phyloP scores from a whole-genome alignment of 2,797 vertebrate species.

The Phyllotis vaccarum region DNA sequence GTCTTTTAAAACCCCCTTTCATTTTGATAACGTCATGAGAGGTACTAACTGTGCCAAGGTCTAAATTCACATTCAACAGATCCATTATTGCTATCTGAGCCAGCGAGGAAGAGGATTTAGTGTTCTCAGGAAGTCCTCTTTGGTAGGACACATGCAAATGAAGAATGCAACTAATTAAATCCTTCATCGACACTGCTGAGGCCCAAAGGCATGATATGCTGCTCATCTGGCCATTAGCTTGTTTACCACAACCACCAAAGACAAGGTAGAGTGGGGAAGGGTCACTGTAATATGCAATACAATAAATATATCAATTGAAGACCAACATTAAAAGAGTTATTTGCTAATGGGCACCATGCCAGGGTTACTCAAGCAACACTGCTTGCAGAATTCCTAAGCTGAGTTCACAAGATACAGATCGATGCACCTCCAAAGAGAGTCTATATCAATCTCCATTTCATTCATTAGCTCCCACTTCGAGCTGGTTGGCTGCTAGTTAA shows the following conservation, averaged over 20 bases:
- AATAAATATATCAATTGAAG: conserved; percentile 90
- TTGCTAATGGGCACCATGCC: conserved; percentile 91
- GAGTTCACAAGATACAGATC: conserved; percentile 92
- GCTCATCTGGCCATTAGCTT: conserved; percentile 75
- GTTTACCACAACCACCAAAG: conserved; percentile 78
- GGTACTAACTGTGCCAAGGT: background rate
- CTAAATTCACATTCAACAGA: conserved; percentile 53
- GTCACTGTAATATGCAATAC: conserved; percentile 84
- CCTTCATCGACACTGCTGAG: conserved; percentile 60
- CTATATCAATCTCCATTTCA: conserved; percentile 93
- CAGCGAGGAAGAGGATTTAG: conserved; percentile 21
- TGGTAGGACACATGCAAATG: conserved; percentile 71
- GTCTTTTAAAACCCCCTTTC: conserved; percentile 59
- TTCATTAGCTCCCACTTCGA: conserved; percentile 91
- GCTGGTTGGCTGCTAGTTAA: conserved; percentile 91
- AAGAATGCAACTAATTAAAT: conserved; percentile 69
- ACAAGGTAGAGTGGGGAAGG: conserved; percentile 81
- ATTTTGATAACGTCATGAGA: conserved; percentile 30
- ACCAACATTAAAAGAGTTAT: conserved; percentile 92
- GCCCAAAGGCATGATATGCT: conserved; percentile 69
- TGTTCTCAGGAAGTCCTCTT: conserved; percentile 59
- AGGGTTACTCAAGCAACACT: conserved; percentile 90
- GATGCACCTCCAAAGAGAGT: conserved; percentile 91
- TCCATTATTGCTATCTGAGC: background rate
- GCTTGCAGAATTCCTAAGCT: conserved; percentile 91